A percentile compares a stretch with the other conserved stretches of the same genome.
phyloP scores from a whole-genome alignment of 2,113 vertebrate genomes.

The Corynorhinus townsendii region DNA sequence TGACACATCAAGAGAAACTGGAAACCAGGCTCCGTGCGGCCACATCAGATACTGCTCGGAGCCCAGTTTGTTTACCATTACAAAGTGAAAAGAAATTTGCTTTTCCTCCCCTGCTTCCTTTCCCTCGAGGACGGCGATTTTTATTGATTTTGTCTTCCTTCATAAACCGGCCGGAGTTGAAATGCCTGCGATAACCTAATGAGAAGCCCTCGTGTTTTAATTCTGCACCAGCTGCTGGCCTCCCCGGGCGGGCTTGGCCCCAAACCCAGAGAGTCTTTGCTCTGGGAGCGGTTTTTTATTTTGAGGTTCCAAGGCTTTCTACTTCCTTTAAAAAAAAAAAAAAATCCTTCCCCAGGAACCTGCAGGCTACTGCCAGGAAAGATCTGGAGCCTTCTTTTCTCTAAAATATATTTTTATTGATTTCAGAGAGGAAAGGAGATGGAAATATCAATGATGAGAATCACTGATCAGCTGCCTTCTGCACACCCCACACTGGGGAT shows the following conservation, averaged over 20 bases:
- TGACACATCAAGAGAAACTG: constrained; percentile 65
- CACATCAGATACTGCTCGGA: constrained; percentile 55
- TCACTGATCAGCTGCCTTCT: too few relatives aligned
- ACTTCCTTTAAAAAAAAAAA: background rate
- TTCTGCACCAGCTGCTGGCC: fast-evolving
- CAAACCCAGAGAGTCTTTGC: background rate
- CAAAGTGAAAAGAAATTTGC: constrained; percentile 65
- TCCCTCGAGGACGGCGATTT: constrained; percentile 17
- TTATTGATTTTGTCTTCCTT: constrained; percentile 56
- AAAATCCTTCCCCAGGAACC: background rate
- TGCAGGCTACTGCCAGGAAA: background rate
- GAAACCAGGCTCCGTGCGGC: constrained; percentile 43
- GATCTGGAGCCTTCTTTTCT: background rate
- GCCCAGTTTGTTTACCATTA: constrained; percentile 54
- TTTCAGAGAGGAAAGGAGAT: too few relatives aligned
- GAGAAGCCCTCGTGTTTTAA: background rate
- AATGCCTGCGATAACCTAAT: background rate
- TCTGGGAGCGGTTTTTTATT: background rate
- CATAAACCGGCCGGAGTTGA: background rate
- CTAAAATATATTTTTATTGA: too few relatives aligned
- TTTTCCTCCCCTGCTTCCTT: constrained; percentile 44
- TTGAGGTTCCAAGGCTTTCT: background rate
- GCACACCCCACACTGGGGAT: too few relatives aligned
- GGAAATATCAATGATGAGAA: too few relatives aligned
- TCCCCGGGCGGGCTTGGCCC: background rate